Base-by-base conservation (phyloP, 2,113 vertebrate species). In the Alethe diademata region DNA sequence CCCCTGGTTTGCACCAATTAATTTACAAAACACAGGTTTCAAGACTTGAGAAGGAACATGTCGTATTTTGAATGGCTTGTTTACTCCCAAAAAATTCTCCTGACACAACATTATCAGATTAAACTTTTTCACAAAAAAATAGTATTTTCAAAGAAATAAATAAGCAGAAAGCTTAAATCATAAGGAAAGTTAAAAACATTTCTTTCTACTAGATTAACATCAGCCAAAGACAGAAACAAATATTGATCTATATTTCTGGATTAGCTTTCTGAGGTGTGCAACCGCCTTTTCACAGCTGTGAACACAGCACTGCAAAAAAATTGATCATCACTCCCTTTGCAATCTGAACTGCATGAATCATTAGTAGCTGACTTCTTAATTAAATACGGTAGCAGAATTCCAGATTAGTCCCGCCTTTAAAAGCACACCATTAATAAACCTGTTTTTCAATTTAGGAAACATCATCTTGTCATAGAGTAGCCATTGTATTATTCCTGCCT, bases 341-440 rank as follows among this genome's bases (percentile, higher is more conserved):
- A 86, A 92, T 88, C 82, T 38, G 61, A 93, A 76, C 56, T 76
- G 79, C 92, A 87, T 53, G 93, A 92, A 95, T 97, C 92, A 54
- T 95, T 92, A 95, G 76, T 18, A 29, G 69, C 47, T 93, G 93
- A 92, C 80, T 97, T 75, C 78, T 97, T 97, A 97, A 97, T 97
- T 97, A 97, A 96, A 97, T 93, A 95, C 3, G 4, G 92, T 85
- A 92, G 73, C 54, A 87, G 95, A 97, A 98, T 97, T 76, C 60
- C 31, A 95, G 93, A 97, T 96, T 91, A 96, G 89, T 81, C n/a
- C 66, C 45, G 33, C 87, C 82, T 91, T 84, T 66, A 48, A 75
- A 96, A 87, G 76, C 73, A 87, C 33, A 61, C 38, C 84, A 83
- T 95, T 95, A 97, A 96, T 95, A 97, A 96, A 90, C 28, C 78